Evolutionary conservation across 2,113 vertebrate species (phyloP), one percentile per base, ranked within the genome.

Genomic region (Ginglymostoma cirratum): DNA sequence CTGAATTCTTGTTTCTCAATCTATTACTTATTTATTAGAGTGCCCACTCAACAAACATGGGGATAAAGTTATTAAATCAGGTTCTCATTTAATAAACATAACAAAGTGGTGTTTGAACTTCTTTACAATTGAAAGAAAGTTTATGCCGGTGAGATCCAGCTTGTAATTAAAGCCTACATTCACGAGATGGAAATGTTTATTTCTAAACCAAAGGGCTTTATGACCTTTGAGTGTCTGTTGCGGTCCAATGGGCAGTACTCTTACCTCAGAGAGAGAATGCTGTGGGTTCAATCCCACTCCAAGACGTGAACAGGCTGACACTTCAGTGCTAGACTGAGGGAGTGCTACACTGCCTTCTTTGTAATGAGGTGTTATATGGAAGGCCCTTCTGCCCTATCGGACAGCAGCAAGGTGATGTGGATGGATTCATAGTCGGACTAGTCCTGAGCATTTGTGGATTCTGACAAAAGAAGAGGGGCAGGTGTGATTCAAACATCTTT

Each of bases 11-110:
- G 19, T 42, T 94, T 38, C n/a, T 67, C n/a, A 94, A 70, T 94
- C n/a, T 70, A 45, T 94, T 69, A 70, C 66, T 94, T 45, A 94
- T 94, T 94, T 7, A 94, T 94, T 24, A 66, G 65, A 69, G 8
- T 48, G 92, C 23, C 0, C 7, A 12, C 38, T 94, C 92, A 94
- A 38, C 38, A 42, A 67, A 23, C 27, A 42, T 0, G 2, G 19
- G 34, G 86, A 2, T n/a, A 89, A 55, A 27, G 21, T 45, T 52
- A 52, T 94, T 3, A 55, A 55, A 65, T 65, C 87, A 61, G 38
- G 3, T 83, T 5, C 38, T 42, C 38, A 45, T 83, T 83, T 21
- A 83, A 83, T 5, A 42, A 21, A 6, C 14, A 42, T 42, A 45
- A 83, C 21, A 76, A 76, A 12, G 1, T 2, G 80, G 38, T 14